Base-by-base conservation (phyloP, 1,140 invertebrate genomes). In the Agraylea sexmaculata region DNA sequence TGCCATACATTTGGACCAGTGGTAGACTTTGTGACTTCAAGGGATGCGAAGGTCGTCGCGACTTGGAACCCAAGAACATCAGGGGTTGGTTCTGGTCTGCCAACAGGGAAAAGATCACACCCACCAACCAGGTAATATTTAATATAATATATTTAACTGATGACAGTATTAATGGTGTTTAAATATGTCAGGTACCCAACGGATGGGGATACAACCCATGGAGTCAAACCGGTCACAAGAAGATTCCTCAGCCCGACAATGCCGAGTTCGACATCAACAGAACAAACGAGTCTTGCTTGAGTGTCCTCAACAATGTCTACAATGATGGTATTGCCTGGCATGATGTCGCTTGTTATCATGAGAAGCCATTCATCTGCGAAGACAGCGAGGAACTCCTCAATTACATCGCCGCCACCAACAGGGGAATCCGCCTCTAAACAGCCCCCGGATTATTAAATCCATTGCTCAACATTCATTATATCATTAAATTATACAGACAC, bases 71-170 rank as follows among this genome's bases (percentile, higher is more conserved):
- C 21, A 84, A 89, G 57, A 76, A 74, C 45, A 54, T 90, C 29
- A 79, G 78, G 52, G 87, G 87, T 4, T 92, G 87, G 87, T 92
- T 92, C 74, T 92, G 87, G 87, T 89, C 86, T 6, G 81, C 83
- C 22, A 88, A 85, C 53, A 76, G 87, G 36, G 84, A 80, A 58
- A 90, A 90, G 70, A 82, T 90, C 64, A 64, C 83, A 31, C 78
- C 87, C 22, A 90, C 87, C 40, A 87, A 85, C 62, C 74, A 77
- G 64, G 71, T 71, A 39, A 69, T 69, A 29, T 52, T 56, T 16
- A 29, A n/a, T n/a, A n/a, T n/a, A n/a, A n/a, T n/a, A n/a, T n/a
- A n/a, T n/a, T n/a, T n/a, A n/a, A n/a, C n/a, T n/a, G n/a, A n/a
- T n/a, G n/a, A n/a, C n/a, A n/a, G n/a, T n/a, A 50, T 4, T 11